Conservation (phyloP, 2,797 vertebrate genomes). For the Rhabdophis nuchalis region DNA sequence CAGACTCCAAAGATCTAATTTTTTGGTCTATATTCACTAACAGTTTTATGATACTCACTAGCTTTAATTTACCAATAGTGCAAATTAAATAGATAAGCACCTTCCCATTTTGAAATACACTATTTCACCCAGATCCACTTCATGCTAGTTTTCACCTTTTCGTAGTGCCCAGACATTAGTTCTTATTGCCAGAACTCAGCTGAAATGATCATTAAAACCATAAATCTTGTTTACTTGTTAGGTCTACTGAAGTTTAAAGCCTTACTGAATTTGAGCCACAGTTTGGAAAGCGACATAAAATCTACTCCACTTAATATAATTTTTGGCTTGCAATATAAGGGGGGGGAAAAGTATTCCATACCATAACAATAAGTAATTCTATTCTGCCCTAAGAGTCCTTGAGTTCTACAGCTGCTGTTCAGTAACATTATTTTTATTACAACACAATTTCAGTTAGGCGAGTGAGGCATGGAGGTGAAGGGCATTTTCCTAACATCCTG, state of each 20-base stretch:
- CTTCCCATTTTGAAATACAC: not conserved
- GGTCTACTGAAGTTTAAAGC: not conserved
- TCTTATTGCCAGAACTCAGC: not conserved
- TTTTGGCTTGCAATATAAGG: slow-evolving; percentile 2
- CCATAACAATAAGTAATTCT: not conserved
- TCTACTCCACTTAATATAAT: slow-evolving; percentile 24
- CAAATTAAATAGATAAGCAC: not conserved
- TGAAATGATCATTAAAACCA: slow-evolving; percentile 3
- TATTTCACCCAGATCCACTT: not conserved
- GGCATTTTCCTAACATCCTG: not conserved
- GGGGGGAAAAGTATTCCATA: slow-evolving; percentile 5
- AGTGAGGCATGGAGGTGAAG: not conserved
- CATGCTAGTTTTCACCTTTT: not conserved
- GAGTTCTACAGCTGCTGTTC: not conserved
- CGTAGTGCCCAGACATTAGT: not conserved
- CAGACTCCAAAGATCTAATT: not conserved
- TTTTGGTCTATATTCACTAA: not conserved
- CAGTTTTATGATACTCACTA: not conserved
- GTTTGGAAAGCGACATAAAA: not conserved
- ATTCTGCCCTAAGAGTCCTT: not conserved
- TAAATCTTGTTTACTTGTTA: slow-evolving; percentile 8
- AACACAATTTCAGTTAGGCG: slow-evolving; percentile 10
- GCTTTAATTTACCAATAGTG: not conserved
- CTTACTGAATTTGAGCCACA: slow-evolving; percentile 5
- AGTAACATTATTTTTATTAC: not conserved